phyloP scores from a whole-genome alignment of 2,797 vertebrate genomes.

The Rhinichthys osculus region DNA sequence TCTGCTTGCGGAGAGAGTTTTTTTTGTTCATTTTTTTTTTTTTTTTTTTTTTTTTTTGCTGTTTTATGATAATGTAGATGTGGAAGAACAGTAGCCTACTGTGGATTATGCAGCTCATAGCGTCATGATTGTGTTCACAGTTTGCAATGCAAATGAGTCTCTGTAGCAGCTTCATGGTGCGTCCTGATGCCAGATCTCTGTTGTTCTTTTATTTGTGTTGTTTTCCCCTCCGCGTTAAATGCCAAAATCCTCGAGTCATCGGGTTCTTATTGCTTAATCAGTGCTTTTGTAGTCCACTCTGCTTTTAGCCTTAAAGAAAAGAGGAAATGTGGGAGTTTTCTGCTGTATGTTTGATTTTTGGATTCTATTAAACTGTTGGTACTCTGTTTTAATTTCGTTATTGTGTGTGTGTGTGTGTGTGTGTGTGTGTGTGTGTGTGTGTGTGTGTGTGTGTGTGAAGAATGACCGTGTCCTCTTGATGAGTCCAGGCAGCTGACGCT shows the following conservation, averaged over 20 bases:
- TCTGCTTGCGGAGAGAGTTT: constrained; percentile 30
- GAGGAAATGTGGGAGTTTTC: constrained; percentile 61
- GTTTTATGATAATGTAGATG: constrained; percentile 44
- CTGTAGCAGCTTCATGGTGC: constrained; percentile 22
- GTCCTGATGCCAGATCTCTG: constrained; percentile 9
- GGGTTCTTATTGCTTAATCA: constrained; percentile 58
- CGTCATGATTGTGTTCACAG: constrained; percentile 35
- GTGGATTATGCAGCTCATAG: constrained; percentile 41
- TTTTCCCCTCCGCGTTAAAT: constrained; percentile 34
- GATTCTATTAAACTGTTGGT: constrained; percentile 69
- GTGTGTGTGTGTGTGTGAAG: constrained; percentile 19
- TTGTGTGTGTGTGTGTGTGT: constrained; percentile 11
- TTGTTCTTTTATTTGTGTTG: constrained; percentile 22
- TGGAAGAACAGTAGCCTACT: constrained; percentile 22
- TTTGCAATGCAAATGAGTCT: constrained; percentile 45
- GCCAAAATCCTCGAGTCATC: constrained; percentile 53
- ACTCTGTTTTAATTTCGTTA: constrained; percentile 26
- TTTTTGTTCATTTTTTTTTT: neutral
- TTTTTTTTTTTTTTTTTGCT: neutral
- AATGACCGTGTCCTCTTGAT: constrained; percentile 44
- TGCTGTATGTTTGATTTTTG: constrained; percentile 70
- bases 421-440: constrained; percentile 1
- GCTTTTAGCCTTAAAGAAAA: constrained; percentile 71
- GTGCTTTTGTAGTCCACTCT: constrained; percentile 66
- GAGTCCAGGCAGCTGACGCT: constrained; percentile 51